These are phyloP conservation scores for Agrochola macilenta DNA, from an alignment of 2,888 invertebrate genomes.

Conservation along the genomic window DNA sequence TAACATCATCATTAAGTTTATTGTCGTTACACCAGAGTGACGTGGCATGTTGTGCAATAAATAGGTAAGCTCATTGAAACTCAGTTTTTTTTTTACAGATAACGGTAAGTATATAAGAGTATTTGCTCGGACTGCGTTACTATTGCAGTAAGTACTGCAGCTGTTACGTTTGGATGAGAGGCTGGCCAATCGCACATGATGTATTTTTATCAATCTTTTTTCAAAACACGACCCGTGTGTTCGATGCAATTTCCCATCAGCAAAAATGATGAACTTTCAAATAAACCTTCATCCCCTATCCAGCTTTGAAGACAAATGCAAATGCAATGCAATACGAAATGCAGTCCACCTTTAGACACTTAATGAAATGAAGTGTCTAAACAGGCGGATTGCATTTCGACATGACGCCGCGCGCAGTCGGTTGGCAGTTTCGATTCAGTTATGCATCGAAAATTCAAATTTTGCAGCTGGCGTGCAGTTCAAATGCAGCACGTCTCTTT, in stretches of 20 bases:
- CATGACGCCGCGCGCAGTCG: too few species aligned
- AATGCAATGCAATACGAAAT: too few species aligned
- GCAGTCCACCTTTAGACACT: too few species aligned
- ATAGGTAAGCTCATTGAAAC: neutral
- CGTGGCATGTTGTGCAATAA: neutral
- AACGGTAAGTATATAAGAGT: slow-evolving; percentile 6
- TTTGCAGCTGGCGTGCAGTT: too few species aligned
- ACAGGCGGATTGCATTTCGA: too few species aligned
- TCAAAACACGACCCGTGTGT: too few species aligned
- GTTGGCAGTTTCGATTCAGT: too few species aligned
- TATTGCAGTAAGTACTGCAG: neutral
- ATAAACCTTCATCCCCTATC: too few species aligned
- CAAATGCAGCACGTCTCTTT: too few species aligned
- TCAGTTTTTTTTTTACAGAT: slow-evolving; percentile 4
- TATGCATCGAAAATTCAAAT: too few species aligned
- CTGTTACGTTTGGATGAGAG: neutral
- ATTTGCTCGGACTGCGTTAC: neutral
- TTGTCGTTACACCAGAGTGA: neutral
- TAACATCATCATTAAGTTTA: neutral
- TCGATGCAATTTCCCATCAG: neutral
- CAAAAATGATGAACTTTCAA: neutral
- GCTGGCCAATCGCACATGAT: neutral
- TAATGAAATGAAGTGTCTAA: neutral
- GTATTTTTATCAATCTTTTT: neutral
- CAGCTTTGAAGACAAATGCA: too few species aligned